These are phyloP conservation scores for Rhopalosiphum maidis DNA, from an alignment of 1,140 invertebrate species.

Conservation along the genomic window DNA sequence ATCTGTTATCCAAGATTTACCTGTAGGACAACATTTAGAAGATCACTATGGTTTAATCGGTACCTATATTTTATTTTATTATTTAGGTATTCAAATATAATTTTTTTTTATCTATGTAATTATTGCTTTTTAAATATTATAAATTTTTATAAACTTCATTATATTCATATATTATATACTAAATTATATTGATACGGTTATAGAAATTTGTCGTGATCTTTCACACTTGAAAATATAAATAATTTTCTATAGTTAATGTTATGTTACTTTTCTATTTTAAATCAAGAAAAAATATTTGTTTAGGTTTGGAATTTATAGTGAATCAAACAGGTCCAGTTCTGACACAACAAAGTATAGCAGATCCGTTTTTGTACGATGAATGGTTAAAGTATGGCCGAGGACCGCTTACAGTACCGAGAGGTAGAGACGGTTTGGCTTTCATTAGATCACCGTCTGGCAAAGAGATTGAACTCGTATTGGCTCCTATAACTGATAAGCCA, in stretches of 20 bases:
- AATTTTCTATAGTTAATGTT: no score
- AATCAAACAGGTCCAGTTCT: constrained; percentile 68
- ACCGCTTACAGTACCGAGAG: constrained; percentile 64
- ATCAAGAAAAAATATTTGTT: constrained; percentile 61
- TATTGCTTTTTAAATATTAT: no score
- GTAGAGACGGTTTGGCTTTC: constrained; percentile 67
- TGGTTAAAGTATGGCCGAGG: constrained; percentile 63
- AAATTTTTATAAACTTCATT: no score
- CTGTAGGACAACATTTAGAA: no score
- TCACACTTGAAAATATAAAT: no score
- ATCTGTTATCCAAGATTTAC: no score
- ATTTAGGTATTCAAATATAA: no score
- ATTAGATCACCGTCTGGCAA: constrained; percentile 65
- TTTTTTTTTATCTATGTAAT: no score
- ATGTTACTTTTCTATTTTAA: neutral
- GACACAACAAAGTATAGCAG: constrained; percentile 49
- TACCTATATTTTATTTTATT: constrained; percentile 56
- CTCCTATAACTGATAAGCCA: constrained; percentile 73
- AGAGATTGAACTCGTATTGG: constrained; percentile 79
- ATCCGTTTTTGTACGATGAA: constrained; percentile 51
- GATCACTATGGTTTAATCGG: no score
- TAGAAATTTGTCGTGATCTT: no score
- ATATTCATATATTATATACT: no score
- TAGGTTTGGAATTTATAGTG: constrained; percentile 72
- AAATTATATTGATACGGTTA: no score